phyloP scores from a whole-genome alignment of 2,888 invertebrate genomes.

The Caenorhabditis drosophilae region DNA sequence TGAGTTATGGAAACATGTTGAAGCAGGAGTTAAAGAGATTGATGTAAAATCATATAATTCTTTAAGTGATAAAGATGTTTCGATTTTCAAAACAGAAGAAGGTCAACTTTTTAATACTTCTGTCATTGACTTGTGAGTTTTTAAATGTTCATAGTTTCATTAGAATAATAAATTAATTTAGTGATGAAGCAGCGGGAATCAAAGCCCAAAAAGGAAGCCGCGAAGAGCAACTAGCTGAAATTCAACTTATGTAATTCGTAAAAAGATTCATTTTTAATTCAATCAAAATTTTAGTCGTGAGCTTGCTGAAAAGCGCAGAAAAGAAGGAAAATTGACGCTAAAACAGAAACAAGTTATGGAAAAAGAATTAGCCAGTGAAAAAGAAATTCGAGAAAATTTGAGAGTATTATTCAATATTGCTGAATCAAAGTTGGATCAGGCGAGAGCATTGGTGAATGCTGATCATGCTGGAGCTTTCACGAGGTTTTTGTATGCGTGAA shows the following conservation, averaged over 20 bases:
- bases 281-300: conserved; percentile 72
- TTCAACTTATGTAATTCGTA: conserved; percentile 76
- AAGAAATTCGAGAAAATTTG: conserved; percentile 78
- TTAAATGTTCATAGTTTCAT: neutral
- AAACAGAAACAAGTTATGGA: conserved; percentile 92
- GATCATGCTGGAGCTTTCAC: conserved; percentile 47
- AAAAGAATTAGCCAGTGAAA: conserved; percentile 84
- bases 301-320: conserved; percentile 80
- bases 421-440: conserved; percentile 47
- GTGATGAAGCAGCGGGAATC: conserved; percentile 56
- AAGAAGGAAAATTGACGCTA: conserved; percentile 74
- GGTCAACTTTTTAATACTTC: conserved; percentile 90
- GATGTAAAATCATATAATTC: conserved; percentile 29
- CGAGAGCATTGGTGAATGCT: conserved; percentile 52
- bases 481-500: conserved; percentile 9
- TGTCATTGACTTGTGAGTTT: conserved; percentile 75
- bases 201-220: conserved; percentile 90
- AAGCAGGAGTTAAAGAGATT: conserved; percentile 31
- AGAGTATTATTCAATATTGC: conserved; percentile 69
- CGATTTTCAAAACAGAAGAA: conserved; percentile 83
- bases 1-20: conserved; percentile 48
- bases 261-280: conserved; percentile 1
- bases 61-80: conserved; percentile 76
- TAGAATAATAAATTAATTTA: too few species aligned
- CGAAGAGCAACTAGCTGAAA: conserved; percentile 92